Conservation (phyloP, 2,113 vertebrate species). For the Gymnorhina tibicen region DNA sequence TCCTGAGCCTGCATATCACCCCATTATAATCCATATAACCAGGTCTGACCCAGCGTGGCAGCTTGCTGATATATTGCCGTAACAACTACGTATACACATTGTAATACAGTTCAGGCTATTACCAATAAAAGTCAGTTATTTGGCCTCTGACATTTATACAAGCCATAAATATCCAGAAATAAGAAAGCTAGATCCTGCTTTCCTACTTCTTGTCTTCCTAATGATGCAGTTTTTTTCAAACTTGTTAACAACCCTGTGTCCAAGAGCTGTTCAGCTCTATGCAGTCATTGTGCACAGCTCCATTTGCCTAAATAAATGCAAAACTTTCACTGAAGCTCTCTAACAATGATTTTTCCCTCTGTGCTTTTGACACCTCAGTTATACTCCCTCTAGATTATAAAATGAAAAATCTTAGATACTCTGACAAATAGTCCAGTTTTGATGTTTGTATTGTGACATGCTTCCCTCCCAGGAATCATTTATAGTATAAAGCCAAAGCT, state of each 20-base stretch:
- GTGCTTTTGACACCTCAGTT: not conserved
- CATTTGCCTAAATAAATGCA: constrained; percentile 30
- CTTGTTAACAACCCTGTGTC: not conserved
- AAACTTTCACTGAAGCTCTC: not conserved
- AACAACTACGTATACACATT: not conserved
- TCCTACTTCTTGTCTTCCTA: not conserved
- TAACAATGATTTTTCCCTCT: not conserved
- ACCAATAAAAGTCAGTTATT: constrained; percentile 30
- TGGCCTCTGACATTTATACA: constrained; percentile 43
- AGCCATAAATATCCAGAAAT: constrained; percentile 26
- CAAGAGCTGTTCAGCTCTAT: not conserved
- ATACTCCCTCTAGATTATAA: not conserved
- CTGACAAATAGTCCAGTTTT: not conserved
- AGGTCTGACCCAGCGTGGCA: not conserved
- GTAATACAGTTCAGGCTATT: constrained; percentile 27
- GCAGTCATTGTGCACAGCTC: not conserved
- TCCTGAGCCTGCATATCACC: not conserved
- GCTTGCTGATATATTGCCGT: not conserved
- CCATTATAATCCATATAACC: not conserved
- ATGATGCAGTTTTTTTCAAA: not conserved
- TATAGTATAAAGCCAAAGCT: not conserved
- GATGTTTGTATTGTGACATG: not conserved
- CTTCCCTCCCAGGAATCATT: not conserved
- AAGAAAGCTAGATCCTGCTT: constrained; percentile 5
- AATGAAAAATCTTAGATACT: not conserved